phyloP scores from a whole-genome alignment of 2,888 invertebrate genomes.

The Bombylius discolor region DNA sequence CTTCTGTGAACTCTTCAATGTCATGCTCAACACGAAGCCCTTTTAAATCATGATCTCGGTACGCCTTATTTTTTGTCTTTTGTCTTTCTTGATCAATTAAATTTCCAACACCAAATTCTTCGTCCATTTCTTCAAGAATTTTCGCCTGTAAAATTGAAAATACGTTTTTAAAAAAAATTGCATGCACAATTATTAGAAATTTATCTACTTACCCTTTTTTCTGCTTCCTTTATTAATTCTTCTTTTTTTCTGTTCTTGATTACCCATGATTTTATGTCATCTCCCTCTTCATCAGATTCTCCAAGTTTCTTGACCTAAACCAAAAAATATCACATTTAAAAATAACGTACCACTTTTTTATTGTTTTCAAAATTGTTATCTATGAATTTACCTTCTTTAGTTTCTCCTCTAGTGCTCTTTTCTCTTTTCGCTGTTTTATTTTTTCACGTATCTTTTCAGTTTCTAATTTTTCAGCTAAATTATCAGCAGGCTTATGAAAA shows the following conservation, averaged over 20 bases:
- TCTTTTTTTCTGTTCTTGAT: conserved; percentile 61
- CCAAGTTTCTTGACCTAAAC: conserved; percentile 41
- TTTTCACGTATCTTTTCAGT: conserved; percentile 72
- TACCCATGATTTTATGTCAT: conserved; percentile 71
- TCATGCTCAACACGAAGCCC: conserved; percentile 83
- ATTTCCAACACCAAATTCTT: conserved; percentile 79
- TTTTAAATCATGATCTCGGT: conserved; percentile 55
- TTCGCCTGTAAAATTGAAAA: conserved; percentile 53
- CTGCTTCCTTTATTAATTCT: conserved; percentile 71
- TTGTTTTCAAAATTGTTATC: background rate
- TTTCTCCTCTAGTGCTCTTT: conserved; percentile 61
- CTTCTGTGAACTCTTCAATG: conserved; percentile 55
- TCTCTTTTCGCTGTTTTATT: conserved; percentile 64
- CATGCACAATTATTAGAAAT: conserved; percentile 24
- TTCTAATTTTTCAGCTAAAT: conserved; percentile 56
- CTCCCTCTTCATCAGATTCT: conserved; percentile 62
- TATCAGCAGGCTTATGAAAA: conserved; percentile 73
- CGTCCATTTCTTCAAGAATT: conserved; percentile 87
- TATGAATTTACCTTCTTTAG: conserved; percentile 11
- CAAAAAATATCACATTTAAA: background rate
- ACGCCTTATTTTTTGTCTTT: conserved; percentile 45
- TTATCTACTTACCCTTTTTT: conserved; percentile 40
- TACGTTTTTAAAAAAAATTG: background rate
- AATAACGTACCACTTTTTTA: too few species aligned
- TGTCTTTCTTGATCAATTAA: conserved; percentile 67